These are phyloP conservation scores for Brachypterus glaber DNA, from an alignment of 2,888 invertebrate species.

Conservation along the genomic window DNA sequence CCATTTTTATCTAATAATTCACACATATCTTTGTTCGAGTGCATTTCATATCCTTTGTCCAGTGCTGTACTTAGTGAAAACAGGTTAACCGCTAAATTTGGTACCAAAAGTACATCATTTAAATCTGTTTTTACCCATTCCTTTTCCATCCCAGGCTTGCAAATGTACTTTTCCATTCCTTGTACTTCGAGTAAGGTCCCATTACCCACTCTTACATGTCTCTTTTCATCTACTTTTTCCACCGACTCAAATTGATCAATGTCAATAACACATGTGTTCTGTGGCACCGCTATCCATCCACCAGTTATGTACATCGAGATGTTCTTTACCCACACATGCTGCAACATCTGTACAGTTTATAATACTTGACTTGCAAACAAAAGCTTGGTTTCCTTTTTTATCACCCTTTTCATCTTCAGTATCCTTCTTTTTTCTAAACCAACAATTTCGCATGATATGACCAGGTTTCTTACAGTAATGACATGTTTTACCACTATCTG, in stretches of 20 bases:
- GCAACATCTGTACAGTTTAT: slow-evolving; percentile 1
- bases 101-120: slow-evolving; percentile 14
- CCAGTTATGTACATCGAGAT: slow-evolving; percentile 6
- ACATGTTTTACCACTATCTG: slow-evolving; percentile 9
- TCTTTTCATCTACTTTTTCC: slow-evolving; percentile 1
- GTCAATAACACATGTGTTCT: slow-evolving; percentile 13
- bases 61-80: slow-evolving; percentile 13
- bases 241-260: neutral
- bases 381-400: slow-evolving; percentile 3
- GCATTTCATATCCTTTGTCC: slow-evolving; percentile 13
- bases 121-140: slow-evolving; percentile 14
- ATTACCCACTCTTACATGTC: slow-evolving; percentile 14
- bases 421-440: slow-evolving; percentile 11
- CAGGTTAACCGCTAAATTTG: slow-evolving; percentile 13
- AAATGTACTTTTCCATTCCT: slow-evolving; percentile 12
- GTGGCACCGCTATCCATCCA: slow-evolving; percentile 14
- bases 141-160: slow-evolving; percentile 12
- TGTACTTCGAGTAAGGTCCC: slow-evolving; percentile 12
- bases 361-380: neutral
- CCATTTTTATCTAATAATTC: slow-evolving; percentile 7
- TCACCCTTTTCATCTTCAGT: too few species aligned
- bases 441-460: slow-evolving; percentile 15
- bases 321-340: neutral
- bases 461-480: slow-evolving; percentile 19
- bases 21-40: slow-evolving; percentile 10